Conservation (phyloP, 2,888 invertebrate genomes). For the Melieria picta region DNA sequence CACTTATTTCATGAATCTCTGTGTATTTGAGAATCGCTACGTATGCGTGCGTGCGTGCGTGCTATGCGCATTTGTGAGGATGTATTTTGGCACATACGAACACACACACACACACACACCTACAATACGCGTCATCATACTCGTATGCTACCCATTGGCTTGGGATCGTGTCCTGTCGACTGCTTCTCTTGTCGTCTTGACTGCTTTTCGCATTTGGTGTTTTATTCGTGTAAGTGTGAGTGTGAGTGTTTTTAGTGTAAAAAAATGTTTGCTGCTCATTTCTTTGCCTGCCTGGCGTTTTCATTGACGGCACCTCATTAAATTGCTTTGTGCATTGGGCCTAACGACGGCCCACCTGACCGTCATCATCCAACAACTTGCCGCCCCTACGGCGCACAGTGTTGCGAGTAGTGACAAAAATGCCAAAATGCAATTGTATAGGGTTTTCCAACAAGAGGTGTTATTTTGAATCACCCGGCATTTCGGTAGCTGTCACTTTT, state of each 20-base stretch:
- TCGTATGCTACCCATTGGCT: too few relatives aligned
- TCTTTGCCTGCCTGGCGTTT: slow-evolving; percentile 31
- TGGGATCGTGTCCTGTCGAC: too few relatives aligned
- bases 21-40: slow-evolving; percentile 9
- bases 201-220: too few relatives aligned
- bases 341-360: slow-evolving; percentile 37
- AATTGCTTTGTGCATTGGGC: slow-evolving; percentile 41
- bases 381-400: too few relatives aligned
- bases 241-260: slow-evolving; percentile 1
- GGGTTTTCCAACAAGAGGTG: too few relatives aligned
- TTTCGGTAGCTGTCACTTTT: too few relatives aligned
- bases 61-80: neutral
- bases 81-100: neutral
- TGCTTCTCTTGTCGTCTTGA: too few relatives aligned
- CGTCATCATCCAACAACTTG: neutral
- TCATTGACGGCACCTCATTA: slow-evolving; percentile 59
- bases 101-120: neutral
- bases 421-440: too few relatives aligned
- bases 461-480: too few relatives aligned
- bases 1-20: slow-evolving; percentile 59
- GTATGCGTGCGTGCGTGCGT: neutral
- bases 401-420: too few relatives aligned
- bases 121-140: neutral
- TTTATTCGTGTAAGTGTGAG: neutral
- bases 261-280: slow-evolving; percentile 22